phyloP scores from a whole-genome alignment of 2,797 vertebrate species.

The Knipowitschia caucasica region DNA sequence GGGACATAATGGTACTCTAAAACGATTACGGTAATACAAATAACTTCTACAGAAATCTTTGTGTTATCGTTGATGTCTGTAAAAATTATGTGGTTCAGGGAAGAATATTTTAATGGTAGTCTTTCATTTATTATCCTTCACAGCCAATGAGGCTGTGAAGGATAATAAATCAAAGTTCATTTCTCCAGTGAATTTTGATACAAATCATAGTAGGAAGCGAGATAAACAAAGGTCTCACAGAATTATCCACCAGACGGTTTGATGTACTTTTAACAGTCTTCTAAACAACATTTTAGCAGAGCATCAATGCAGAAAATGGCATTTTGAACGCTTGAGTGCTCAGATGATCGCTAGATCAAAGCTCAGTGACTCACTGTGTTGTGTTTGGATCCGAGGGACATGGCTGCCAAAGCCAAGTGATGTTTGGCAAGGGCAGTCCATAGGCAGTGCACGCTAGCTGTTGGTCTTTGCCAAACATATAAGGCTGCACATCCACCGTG shows the following conservation, averaged over 20 bases:
- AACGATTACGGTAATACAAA: no score
- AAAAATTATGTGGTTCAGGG: no score
- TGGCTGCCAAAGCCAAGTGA: constrained; percentile 82
- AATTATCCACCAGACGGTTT: neutral
- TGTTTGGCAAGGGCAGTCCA: constrained; percentile 73
- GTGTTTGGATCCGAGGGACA: constrained; percentile 42
- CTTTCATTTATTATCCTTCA: no score
- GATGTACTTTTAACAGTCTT: neutral
- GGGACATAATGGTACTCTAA: no score
- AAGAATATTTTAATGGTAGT: no score
- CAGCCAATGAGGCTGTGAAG: constrained; percentile 40
- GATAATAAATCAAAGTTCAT: neutral
- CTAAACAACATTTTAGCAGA: neutral
- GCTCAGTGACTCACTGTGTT: constrained; percentile 60
- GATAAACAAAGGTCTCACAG: neutral
- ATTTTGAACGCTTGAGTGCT: constrained; percentile 6
- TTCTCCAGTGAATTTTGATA: no score
- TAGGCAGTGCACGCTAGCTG: constrained; percentile 80
- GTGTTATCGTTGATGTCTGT: no score
- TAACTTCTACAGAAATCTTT: no score
- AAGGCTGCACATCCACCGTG: constrained; percentile 55
- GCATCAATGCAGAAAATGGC: constrained; percentile 4
- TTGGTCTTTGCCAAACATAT: constrained; percentile 64
- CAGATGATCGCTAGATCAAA: neutral
- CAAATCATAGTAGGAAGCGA: neutral